A percentile compares a stretch with the other conserved stretches of the same genome.
Evolutionary conservation across 2,113 vertebrate genomes (phyloP).

Genomic region (Eretmochelys imbricata): DNA sequence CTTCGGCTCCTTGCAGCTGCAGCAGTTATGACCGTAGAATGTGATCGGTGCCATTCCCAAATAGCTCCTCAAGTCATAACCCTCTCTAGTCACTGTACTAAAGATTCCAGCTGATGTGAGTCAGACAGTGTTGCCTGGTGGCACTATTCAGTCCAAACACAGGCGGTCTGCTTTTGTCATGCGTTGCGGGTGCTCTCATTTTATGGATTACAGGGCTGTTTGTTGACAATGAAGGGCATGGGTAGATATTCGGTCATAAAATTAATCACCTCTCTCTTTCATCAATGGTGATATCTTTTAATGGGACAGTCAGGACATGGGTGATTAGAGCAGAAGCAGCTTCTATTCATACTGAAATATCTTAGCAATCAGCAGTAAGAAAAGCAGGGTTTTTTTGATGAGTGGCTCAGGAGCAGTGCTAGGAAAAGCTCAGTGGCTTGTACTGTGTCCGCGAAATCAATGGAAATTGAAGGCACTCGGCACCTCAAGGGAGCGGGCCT

Average conservation of each 20-base stretch:
- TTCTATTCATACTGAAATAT: not conserved
- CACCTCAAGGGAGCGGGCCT: not conserved
- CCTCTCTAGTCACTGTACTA: not conserved
- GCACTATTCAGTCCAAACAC: not conserved
- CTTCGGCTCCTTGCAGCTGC: not conserved
- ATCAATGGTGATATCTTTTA: conserved; percentile 12
- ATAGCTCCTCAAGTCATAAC: not conserved
- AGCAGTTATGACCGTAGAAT: not conserved
- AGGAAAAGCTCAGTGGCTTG: not conserved
- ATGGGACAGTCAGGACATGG: conserved; percentile 36
- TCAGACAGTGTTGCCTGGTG: not conserved
- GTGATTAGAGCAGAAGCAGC: conserved; percentile 3
- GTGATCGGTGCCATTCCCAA: not conserved
- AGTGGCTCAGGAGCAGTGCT: not conserved
- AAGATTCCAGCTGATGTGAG: not conserved
- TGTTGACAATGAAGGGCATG: not conserved
- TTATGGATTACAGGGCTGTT: not conserved
- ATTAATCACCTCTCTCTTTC: conserved; percentile 21
- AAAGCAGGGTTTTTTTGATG: not conserved
- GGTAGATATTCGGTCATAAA: conserved; percentile 3
- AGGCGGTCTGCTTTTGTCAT: not conserved
- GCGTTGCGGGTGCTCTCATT: not conserved
- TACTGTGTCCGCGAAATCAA: not conserved
- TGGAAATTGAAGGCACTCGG: not conserved
- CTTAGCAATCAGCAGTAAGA: not conserved